Percentiles rank a stretch among this genome's conserved stretches.
phyloP scores from a whole-genome alignment of 2,113 vertebrate genomes.

The Micronycteris hirsuta region DNA sequence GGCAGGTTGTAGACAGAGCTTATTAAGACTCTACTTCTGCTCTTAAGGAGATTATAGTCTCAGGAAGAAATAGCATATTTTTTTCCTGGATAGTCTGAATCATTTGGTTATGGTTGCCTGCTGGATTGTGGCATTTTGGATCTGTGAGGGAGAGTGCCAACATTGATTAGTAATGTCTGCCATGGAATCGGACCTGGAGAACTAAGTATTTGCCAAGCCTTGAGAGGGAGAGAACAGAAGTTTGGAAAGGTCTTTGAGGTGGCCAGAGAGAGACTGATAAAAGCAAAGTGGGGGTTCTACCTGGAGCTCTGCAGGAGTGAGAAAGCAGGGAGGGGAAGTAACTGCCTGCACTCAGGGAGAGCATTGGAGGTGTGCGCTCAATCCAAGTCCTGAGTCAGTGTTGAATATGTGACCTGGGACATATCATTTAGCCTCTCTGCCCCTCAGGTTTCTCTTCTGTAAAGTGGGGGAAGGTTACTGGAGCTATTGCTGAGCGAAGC shows the following conservation, averaged over 20 bases:
- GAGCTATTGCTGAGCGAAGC: not conserved
- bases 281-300: not conserved
- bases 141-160: not conserved
- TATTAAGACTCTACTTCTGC: not conserved
- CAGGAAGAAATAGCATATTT: not conserved
- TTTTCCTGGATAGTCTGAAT: not conserved
- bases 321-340: not conserved
- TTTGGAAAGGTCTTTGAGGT: not conserved
- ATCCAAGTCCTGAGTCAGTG: not conserved
- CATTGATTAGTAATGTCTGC: not conserved
- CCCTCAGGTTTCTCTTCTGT: not conserved
- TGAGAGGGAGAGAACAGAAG: not conserved
- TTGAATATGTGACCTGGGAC: not conserved
- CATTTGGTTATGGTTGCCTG: not conserved
- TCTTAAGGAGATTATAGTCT: not conserved
- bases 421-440: not conserved
- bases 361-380: not conserved
- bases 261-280: not conserved
- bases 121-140: not conserved
- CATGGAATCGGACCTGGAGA: accelerated
- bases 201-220: not conserved
- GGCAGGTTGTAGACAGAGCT: not conserved
- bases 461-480: not conserved
- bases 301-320: not conserved
- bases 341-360: not conserved